Evolutionary conservation across 2,113 vertebrate genomes (phyloP).

Genomic region (Crocuta crocuta): DNA sequence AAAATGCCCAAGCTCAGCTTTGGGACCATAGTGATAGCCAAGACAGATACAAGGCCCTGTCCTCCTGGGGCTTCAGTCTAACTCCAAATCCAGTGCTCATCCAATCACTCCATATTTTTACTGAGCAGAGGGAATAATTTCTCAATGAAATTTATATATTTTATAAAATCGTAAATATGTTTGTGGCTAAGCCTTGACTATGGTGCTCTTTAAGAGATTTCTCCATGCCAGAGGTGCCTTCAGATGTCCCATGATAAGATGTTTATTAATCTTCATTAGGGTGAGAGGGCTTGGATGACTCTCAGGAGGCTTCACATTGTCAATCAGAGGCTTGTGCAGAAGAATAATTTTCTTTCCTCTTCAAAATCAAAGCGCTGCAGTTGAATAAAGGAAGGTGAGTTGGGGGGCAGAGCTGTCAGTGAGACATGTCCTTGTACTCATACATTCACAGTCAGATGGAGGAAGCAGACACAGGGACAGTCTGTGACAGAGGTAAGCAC

Average conservation of each 20-base stretch:
- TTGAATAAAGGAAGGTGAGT: not conserved
- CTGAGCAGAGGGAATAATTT: conserved; percentile 30
- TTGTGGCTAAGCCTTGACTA: not conserved
- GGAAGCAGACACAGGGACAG: not conserved
- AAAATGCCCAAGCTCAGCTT: not conserved
- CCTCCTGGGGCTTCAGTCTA: not conserved
- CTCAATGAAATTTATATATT: conserved; percentile 12
- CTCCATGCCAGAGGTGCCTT: not conserved
- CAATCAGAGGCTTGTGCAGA: not conserved
- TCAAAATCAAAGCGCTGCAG: not conserved
- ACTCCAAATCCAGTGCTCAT: not conserved
- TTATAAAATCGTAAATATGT: conserved; percentile 18
- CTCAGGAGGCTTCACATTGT: not conserved
- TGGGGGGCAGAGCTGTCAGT: not conserved
- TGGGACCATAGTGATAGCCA: not conserved
- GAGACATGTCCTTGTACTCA: not conserved
- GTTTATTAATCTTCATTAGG: not conserved
- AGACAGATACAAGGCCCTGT: not conserved
- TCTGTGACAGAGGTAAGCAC: not conserved
- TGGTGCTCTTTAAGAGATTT: not conserved
- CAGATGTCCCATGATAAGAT: not conserved
- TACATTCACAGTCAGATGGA: not conserved
- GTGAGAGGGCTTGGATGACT: not conserved
- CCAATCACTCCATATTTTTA: not conserved
- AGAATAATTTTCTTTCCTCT: not conserved